Conservation (phyloP, 2,888 invertebrate genomes). For the Conops quadrifasciatus region DNA sequence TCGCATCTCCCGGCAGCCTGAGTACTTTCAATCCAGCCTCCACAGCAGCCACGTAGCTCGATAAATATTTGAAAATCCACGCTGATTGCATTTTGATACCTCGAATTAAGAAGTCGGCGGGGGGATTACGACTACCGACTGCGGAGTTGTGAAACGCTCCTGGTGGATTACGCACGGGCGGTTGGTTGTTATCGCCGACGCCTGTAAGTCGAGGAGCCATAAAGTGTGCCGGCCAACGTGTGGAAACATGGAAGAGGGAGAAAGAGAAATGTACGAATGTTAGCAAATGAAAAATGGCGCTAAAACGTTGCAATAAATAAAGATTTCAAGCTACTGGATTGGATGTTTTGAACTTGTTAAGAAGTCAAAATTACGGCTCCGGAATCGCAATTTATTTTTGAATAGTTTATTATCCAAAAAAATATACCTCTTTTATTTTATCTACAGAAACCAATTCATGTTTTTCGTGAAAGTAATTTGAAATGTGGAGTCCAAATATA, state of each 20-base stretch:
- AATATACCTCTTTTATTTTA: too few species aligned
- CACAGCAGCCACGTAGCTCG: slow-evolving; percentile 50
- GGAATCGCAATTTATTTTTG: too few species aligned
- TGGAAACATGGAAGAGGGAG: slow-evolving; percentile 22
- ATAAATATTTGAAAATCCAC: slow-evolving; percentile 63
- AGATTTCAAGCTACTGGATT: background rate
- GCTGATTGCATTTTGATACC: slow-evolving; percentile 65
- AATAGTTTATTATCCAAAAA: too few species aligned
- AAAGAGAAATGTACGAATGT: too few species aligned
- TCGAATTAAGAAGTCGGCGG: slow-evolving; percentile 62
- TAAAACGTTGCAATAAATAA: background rate
- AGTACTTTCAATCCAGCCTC: background rate
- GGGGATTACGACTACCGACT: slow-evolving; percentile 58
- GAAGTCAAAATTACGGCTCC: too few species aligned
- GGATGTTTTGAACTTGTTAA: background rate
- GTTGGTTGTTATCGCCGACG: slow-evolving; percentile 62
- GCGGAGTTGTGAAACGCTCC: slow-evolving; percentile 65
- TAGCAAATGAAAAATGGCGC: background rate
- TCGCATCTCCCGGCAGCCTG: background rate
- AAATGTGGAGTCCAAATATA: too few species aligned
- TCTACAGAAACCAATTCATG: too few species aligned
- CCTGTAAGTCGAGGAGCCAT: slow-evolving; percentile 23
- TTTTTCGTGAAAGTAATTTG: too few species aligned
- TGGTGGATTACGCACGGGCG: slow-evolving; percentile 65
- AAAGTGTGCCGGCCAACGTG: background rate